Evolutionary conservation across 2,797 vertebrate genomes (phyloP).

Genomic region (Lepus oiostolus): DNA sequence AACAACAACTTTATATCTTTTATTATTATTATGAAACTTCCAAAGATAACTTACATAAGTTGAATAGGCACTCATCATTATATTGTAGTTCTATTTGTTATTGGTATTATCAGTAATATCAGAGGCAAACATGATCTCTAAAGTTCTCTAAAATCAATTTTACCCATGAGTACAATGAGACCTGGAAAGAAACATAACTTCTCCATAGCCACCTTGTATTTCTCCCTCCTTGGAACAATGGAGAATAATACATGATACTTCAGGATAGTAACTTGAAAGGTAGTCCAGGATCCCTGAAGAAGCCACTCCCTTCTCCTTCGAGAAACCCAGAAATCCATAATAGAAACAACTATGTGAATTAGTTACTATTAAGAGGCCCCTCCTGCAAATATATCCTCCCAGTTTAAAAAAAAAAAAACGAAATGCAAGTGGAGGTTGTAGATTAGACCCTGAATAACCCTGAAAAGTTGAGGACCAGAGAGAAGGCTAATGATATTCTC

Average conservation of each 20-base stretch:
- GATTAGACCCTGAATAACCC: not conserved
- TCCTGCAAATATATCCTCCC: not conserved
- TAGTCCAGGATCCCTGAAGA: not conserved
- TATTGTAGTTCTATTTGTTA: not conserved
- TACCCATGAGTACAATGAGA: not conserved
- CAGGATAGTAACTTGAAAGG: not conserved
- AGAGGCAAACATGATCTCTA: not conserved
- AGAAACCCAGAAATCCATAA: no score
- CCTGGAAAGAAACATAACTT: not conserved
- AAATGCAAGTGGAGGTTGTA: not conserved
- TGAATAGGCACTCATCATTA: not conserved
- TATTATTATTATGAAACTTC: not conserved
- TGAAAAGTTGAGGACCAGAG: not conserved
- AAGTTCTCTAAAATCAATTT: not conserved
- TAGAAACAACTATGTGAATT: no score
- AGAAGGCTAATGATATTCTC: not conserved
- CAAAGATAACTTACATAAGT: not conserved
- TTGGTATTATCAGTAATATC: not conserved
- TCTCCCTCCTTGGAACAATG: not conserved
- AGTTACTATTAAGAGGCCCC: not conserved
- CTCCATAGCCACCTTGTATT: not conserved
- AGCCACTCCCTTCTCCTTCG: not conserved
- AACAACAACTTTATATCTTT: not conserved
- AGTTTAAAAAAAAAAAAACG: not conserved
- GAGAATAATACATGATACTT: not conserved